Evolutionary conservation across 2,113 vertebrate species (phyloP).

Genomic region (Chaenogobius annularis): DNA sequence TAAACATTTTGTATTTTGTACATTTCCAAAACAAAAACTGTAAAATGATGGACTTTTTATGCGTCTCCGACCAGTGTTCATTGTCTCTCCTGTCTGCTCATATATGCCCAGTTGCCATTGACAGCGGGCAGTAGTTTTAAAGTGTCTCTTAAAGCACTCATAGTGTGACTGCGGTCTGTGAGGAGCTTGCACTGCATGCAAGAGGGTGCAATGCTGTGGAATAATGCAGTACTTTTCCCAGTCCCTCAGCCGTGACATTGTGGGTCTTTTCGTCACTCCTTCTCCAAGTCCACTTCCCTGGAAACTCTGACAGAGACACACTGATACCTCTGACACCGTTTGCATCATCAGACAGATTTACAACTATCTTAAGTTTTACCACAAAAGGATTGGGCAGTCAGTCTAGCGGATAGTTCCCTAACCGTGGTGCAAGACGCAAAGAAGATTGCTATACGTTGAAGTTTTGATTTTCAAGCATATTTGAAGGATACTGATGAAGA

Average conservation of each 20-base stretch:
- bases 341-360: slow-evolving; percentile 14
- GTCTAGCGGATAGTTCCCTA: not conserved
- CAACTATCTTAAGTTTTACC: not conserved
- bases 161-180: slow-evolving; percentile 19
- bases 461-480: not conserved
- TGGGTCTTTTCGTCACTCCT: slow-evolving; percentile 14
- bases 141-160: slow-evolving; percentile 29
- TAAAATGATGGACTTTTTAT: not conserved
- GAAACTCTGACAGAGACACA: slow-evolving; percentile 9
- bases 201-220: slow-evolving; percentile 45
- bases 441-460: not conserved
- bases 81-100: slow-evolving; percentile 27
- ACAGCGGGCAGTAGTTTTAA: slow-evolving; percentile 22
- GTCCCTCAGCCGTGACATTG: slow-evolving; percentile 4
- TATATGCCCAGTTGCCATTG: slow-evolving; percentile 4
- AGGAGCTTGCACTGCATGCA: slow-evolving; percentile 29
- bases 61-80: not conserved
- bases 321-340: not conserved
- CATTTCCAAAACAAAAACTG: not conserved
- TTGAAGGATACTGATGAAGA: not conserved
- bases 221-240: slow-evolving; percentile 30
- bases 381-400: not conserved
- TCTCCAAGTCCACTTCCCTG: slow-evolving; percentile 12
- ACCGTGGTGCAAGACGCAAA: not conserved
- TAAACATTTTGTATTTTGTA: not conserved